A percentile compares a stretch with the other conserved stretches of the same genome.
phyloP scores from a whole-genome alignment of 2,888 invertebrate genomes.

The Mayetiola destructor region DNA sequence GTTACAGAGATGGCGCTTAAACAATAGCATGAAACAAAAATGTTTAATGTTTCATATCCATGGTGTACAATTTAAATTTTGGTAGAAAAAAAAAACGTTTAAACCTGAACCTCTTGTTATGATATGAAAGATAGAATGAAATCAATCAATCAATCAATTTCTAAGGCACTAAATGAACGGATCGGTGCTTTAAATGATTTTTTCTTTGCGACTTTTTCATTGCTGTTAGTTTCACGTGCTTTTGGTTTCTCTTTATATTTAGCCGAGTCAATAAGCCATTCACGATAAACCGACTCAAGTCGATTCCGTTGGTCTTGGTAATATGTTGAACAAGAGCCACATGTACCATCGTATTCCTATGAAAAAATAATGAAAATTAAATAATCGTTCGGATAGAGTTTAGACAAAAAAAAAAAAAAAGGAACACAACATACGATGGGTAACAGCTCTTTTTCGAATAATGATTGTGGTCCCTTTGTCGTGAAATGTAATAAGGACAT shows the following conservation, averaged over 20 bases:
- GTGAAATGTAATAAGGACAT: constrained; percentile 45
- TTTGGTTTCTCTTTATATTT: constrained; percentile 39
- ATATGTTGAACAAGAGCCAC: constrained; percentile 39
- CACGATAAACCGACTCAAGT: constrained; percentile 43
- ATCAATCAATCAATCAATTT: constrained; percentile 15
- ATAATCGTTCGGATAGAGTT: too few relatives aligned
- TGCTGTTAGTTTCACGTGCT: constrained; percentile 34
- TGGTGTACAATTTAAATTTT: too few relatives aligned
- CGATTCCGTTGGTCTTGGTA: constrained; percentile 42
- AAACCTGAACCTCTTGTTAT: too few relatives aligned
- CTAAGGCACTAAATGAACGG: constrained; percentile 12
- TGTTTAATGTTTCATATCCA: too few relatives aligned
- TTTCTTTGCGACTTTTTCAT: neutral
- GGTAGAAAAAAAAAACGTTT: too few relatives aligned
- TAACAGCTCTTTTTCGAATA: constrained; percentile 21
- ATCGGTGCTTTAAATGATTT: constrained; percentile 30
- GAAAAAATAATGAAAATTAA: constrained; percentile 14
- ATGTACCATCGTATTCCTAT: constrained; percentile 47
- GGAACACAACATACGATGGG: constrained; percentile 19
- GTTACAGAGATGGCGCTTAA: too few relatives aligned
- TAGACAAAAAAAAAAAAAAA: too few relatives aligned
- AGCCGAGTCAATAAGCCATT: constrained; percentile 47
- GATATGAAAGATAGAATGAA: too few relatives aligned
- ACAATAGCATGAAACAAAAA: too few relatives aligned
- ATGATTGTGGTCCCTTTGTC: constrained; percentile 37